Evolutionary conservation across 2,888 invertebrate genomes (phyloP), one percentile per base, ranked within the genome.

Genomic region (Hirtodrosophila alboralis): DNA sequence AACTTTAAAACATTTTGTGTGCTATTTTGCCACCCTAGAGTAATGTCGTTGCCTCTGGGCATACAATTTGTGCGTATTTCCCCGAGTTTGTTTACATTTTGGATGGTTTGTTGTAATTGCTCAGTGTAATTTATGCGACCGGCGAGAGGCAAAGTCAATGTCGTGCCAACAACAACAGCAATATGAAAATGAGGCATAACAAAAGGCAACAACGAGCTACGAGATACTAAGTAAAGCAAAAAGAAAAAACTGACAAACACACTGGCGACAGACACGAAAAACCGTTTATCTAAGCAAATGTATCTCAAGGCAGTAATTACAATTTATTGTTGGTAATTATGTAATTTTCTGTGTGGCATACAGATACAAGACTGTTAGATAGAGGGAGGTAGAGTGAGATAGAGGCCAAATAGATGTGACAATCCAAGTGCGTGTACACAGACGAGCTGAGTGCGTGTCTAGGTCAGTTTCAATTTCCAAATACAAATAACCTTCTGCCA

Each of bases 261-360:
- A 31, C 45, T 33, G 38, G 38, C 61, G 72, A 68, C 52, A 81
- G 62, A 56, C 61, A 52, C 52, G 58, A 48, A 62, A 63, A 61
- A 65, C 21, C 58, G 66, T 72, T 72, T 72, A 70, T 72, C 71
- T 75, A 54, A 48, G 71, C 60, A 84, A 81, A 84, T 81, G 78
- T 80, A 81, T 75, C 78, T 84, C 66, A 81, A 70, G 81, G 75
- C 83, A 78, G 84, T 83, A 83, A 83, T 83, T 83, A 84, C 80
- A 80, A 83, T 83, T 86, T 86, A 86, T 80, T 86, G 84, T 62
- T 65, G 72, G 84, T 86, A 86, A 84, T 84, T 83, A 80, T 77
- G 70, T 86, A 77, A 84, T 86, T 83, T 85, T n/a, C n/a, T 43
- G 56, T 75, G 64, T 45, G 37, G 59, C 36, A 56, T 54, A 65